Conservation (phyloP, 1,140 invertebrate species). For the Diprion similis region DNA sequence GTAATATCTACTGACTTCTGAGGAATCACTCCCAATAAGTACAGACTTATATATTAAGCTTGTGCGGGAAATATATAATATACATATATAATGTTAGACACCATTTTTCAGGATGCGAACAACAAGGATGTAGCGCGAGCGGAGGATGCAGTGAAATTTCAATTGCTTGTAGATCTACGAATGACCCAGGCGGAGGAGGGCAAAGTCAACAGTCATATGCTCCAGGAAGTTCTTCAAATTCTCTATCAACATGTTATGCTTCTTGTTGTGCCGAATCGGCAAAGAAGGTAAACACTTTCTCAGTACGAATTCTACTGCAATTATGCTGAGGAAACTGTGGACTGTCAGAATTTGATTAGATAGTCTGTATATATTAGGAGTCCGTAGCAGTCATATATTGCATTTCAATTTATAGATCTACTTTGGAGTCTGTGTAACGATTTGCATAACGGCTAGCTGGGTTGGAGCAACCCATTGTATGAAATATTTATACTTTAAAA, state of each 20-base stretch:
- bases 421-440: slow-evolving; percentile 84
- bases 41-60: too few relatives aligned
- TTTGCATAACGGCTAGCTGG: slow-evolving; percentile 86
- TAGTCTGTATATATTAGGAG: not conserved
- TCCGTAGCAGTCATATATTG: slow-evolving; percentile 3
- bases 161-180: slow-evolving; percentile 47
- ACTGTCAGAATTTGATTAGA: not conserved
- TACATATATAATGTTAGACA: too few relatives aligned
- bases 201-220: slow-evolving; percentile 48
- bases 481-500: slow-evolving; percentile 79
- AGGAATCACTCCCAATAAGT: too few relatives aligned
- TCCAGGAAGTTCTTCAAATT: slow-evolving; percentile 39
- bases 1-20: not conserved
- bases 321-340: not conserved
- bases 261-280: slow-evolving; percentile 57
- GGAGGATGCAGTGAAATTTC: slow-evolving; percentile 45
- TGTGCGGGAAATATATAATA: too few relatives aligned
- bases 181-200: slow-evolving; percentile 39
- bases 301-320: slow-evolving; percentile 5
- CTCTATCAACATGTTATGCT: slow-evolving; percentile 47
- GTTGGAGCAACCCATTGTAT: slow-evolving; percentile 88
- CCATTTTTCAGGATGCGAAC: slow-evolving; percentile 43
- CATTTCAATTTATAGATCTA: slow-evolving; percentile 73
- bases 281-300: slow-evolving; percentile 45
- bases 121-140: slow-evolving; percentile 41